These are phyloP conservation scores for Nothoprocta perdicaria DNA, from an alignment of 2,113 vertebrate species.

Conservation along the genomic window DNA sequence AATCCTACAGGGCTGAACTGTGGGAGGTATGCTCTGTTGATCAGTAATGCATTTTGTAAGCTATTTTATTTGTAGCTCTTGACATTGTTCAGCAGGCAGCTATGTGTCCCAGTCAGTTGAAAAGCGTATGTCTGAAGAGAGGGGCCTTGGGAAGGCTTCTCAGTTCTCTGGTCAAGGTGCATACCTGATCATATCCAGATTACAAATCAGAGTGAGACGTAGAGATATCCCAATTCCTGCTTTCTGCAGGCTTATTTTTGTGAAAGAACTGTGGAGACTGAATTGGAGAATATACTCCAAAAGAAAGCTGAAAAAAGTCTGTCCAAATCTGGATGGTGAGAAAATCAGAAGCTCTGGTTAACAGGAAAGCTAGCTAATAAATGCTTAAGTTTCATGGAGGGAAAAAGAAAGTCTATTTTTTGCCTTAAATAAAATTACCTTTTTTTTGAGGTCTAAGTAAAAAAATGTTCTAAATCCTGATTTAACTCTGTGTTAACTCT, in stretches of 20 bases:
- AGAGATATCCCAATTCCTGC: too few species aligned
- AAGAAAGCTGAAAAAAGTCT: not conserved
- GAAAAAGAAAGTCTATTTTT: not conserved
- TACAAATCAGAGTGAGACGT: not conserved
- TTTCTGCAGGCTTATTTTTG: not conserved
- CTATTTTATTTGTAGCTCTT: not conserved
- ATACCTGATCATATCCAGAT: too few species aligned
- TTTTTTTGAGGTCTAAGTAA: not conserved
- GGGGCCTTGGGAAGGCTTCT: not conserved
- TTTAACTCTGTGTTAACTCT: not conserved
- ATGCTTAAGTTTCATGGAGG: not conserved
- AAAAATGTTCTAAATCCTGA: not conserved
- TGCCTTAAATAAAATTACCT: not conserved
- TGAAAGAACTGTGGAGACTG: not conserved
- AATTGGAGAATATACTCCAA: not conserved
- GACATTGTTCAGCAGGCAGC: accelerated
- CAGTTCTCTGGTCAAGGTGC: accelerated
- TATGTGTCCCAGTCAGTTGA: accelerated
- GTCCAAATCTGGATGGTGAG: not conserved
- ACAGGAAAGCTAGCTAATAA: not conserved
- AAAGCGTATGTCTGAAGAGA: not conserved
- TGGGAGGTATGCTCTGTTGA: not conserved
- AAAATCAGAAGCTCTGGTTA: not conserved
- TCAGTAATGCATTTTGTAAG: accelerated
- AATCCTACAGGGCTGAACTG: accelerated